Percentiles rank a stretch among this genome's conserved stretches.
Evolutionary conservation across 1,140 invertebrate genomes (phyloP).

Genomic region (Penaeus chinensis): DNA sequence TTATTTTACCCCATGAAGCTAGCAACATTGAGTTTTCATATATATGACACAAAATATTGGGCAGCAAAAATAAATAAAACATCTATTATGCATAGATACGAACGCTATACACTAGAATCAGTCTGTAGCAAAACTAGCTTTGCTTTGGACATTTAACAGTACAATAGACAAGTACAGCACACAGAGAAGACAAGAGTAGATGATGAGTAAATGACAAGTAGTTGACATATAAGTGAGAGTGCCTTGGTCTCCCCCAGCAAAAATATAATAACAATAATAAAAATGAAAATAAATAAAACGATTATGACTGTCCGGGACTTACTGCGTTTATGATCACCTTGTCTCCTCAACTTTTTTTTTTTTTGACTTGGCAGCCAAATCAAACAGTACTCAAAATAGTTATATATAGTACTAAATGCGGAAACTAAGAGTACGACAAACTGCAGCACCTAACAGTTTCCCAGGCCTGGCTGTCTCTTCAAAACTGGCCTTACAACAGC

Average conservation of each 20-base stretch:
- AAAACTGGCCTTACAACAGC: conserved; percentile 10
- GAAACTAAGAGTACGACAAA: no score
- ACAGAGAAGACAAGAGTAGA: conserved; percentile 26
- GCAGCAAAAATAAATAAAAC: conserved; percentile 60
- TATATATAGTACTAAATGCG: no score
- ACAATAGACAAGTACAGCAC: conserved; percentile 31
- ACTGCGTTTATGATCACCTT: conserved; percentile 17
- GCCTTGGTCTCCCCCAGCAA: conserved; percentile 36
- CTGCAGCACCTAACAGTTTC: not conserved
- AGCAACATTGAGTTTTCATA: conserved; percentile 37
- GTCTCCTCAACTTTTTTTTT: no score
- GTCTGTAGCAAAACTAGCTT: conserved; percentile 47
- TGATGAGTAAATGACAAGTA: conserved; percentile 25
- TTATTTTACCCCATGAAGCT: conserved; percentile 36
- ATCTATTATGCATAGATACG: conserved; percentile 52
- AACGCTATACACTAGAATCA: conserved; percentile 49
- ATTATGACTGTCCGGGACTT: conserved; percentile 35
- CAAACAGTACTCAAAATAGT: no score
- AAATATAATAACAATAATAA: conserved; percentile 16
- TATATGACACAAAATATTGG: conserved; percentile 43
- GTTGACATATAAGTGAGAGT: conserved; percentile 1
- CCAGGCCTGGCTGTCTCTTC: not conserved
- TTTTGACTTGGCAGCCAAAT: no score
- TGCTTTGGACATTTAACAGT: conserved; percentile 30
- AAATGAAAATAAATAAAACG: conserved; percentile 31